A percentile compares a stretch with the other conserved stretches of the same genome.
phyloP scores from a whole-genome alignment of 2,888 invertebrate species.

The Amblyteles armatorius region DNA sequence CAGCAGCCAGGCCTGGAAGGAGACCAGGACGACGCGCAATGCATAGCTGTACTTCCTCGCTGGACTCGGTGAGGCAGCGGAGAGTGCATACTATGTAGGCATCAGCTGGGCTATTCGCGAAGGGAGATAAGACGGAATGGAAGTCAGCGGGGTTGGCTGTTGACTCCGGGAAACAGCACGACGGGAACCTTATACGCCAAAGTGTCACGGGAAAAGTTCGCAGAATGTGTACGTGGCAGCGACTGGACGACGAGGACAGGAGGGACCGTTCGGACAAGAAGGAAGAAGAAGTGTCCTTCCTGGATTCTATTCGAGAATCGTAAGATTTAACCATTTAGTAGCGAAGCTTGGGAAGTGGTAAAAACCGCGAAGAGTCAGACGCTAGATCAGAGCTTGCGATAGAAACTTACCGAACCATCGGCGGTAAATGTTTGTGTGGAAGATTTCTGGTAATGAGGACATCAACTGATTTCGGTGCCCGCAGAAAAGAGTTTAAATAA shows the following conservation, averaged over 20 bases:
- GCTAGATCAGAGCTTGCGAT: constrained; percentile 22
- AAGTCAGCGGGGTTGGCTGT: constrained; percentile 29
- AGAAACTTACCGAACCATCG: background rate
- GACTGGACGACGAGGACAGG: background rate
- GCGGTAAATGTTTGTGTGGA: too few species aligned
- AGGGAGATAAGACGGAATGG: constrained; percentile 41
- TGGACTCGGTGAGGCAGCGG: constrained; percentile 19
- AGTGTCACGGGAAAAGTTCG: constrained; percentile 29
- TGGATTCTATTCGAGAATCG: constrained; percentile 40
- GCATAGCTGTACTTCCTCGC: constrained; percentile 29
- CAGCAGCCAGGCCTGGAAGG: constrained; percentile 4
- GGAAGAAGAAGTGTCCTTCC: constrained; percentile 20
- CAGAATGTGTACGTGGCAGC: background rate
- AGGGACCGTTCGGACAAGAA: constrained; percentile 3
- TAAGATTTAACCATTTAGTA: constrained; percentile 13
- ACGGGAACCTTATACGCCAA: constrained; percentile 45
- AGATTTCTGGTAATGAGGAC: too few species aligned
- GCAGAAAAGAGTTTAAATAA: too few species aligned
- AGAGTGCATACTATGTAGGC: constrained; percentile 3
- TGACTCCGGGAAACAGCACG: constrained; percentile 28
- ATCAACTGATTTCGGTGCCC: too few species aligned
- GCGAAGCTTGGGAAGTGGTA: constrained; percentile 10
- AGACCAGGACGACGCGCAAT: constrained; percentile 37
- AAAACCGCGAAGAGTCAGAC: constrained; percentile 13
- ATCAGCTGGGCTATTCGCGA: constrained; percentile 49